A percentile compares a stretch with the other conserved stretches of the same genome.
Evolutionary conservation across 2,888 invertebrate species (phyloP).

Genomic region (Ophonus ardosiacus): DNA sequence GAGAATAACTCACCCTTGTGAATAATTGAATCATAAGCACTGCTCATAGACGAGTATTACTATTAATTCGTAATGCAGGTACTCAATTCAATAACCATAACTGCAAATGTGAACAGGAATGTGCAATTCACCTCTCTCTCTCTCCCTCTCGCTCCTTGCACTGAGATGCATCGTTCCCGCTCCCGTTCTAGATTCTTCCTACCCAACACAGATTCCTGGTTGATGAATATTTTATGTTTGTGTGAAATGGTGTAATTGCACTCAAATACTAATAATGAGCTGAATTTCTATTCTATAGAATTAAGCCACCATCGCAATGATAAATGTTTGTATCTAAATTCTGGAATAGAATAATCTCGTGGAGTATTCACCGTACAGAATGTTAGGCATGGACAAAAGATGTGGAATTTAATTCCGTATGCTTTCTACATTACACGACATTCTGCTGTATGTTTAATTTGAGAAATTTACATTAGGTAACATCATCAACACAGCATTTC

Average conservation of each 20-base stretch:
- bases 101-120: constrained; percentile 58
- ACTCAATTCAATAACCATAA: constrained; percentile 63
- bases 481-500: neutral
- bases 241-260: constrained; percentile 43
- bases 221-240: constrained; percentile 35
- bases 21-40: constrained; percentile 52
- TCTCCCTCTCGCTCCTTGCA: neutral
- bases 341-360: neutral
- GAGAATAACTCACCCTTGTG: neutral
- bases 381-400: neutral
- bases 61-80: constrained; percentile 62
- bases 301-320: constrained; percentile 1
- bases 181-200: constrained; percentile 18
- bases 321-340: neutral
- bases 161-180: neutral
- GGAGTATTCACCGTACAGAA: neutral
- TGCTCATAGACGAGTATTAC: constrained; percentile 37
- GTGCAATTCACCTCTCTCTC: constrained; percentile 34
- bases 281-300: constrained; percentile 42
- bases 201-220: neutral
- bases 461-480: neutral
- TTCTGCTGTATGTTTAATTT: neutral
- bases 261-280: constrained; percentile 43
- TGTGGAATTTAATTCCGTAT: neutral
- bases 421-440: neutral